Evolutionary conservation across 2,113 vertebrate species (phyloP), one percentile per base, ranked within the genome.

Genomic region (Progne subis): DNA sequence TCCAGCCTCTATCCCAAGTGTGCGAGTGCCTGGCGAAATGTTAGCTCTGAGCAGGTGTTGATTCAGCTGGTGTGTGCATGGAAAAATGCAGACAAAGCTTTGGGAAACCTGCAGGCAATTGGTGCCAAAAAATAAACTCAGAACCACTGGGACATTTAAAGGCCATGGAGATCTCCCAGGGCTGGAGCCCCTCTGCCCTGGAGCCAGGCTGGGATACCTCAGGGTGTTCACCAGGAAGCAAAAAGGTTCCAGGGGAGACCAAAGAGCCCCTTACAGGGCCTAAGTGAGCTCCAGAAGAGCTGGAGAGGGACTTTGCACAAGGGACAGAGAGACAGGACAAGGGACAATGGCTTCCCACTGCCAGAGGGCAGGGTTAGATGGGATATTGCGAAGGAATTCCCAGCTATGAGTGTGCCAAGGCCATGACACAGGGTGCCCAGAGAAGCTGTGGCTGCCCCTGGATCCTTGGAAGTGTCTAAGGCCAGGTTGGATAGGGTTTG

Each of bases 91-190:
- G 32, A 26, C 43, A n/a, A 78, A n/a, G 32, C 39, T 86, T 55
- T 61, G 29, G 60, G 65, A 86, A 75, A 71, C 39, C 43, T 56
- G 49, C 32, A 82, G 32, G 28, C 18, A 47, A 28, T 14, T 64
- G 52, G 63, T 52, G 63, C n/a, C 60, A 78, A 67, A 52, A 74
- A 23, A 74, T 18, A 23, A 44, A 52, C 69, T 50, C 32, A 32
- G 44, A 94, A 75, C 26, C 52, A 68, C 0, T 37, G 59, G 21
- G 43, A 57, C 41, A 43, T 37, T 72, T 50, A 39, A 74, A 59
- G 60, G 32, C 23, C 18, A 52, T 0, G 0, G 28, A 19, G 23
- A 5, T 52, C 26, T 37, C 32, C 1, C 0, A 81, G 21, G 26
- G 52, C 59, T 64, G 50, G 50, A 80, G 49, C 17, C 31, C 5